Evolutionary conservation across 1,140 invertebrate species (phyloP), one percentile per base, ranked within the genome.

Genomic region (Copidosoma floridanum): DNA sequence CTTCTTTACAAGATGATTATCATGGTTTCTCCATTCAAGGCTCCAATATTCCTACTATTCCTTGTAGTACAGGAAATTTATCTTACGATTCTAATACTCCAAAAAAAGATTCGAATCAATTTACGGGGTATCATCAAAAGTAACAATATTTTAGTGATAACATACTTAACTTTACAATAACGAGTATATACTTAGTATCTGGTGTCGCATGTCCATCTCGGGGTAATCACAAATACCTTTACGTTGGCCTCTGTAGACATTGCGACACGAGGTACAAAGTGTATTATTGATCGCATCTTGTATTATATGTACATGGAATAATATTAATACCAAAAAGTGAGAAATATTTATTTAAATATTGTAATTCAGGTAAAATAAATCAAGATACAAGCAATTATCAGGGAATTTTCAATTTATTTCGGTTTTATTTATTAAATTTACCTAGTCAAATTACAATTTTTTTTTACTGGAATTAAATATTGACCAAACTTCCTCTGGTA

Each of bases 41-140:
- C 46, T 83, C 84, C 64, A 82, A 85, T 61, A 89, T 90, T 73
- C 87, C 86, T 11, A 88, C 84, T 23, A 89, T 90, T 69, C 88
- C 88, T 6, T 90, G 88, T 73, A 87, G 84, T 54, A 89, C 88
- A 5, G 88, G 87, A 4, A 84, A 87, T 60, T 71, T 76, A 48
- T 76, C 75, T 27, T 71, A 71, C 37, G 72, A 68, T 46, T 63
- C 72, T 20, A 14, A 3, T 47, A 57, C 66, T 47, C 57, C 67
- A 38, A 72, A 79, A 55, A 52, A 68, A 11, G 63, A 76, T 32
- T 64, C 70, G 44, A 68, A 53, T 48, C 35, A 27, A 18, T 50
- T 32, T 21, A 21, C 23, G 2, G 48, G 32, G 4, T 24, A 26
- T 48, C 11, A 27, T 24, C 24, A 50, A 50, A 57, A 23, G n/a